phyloP scores from a whole-genome alignment of 2,113 vertebrate species.

The Silurus meridionalis region DNA sequence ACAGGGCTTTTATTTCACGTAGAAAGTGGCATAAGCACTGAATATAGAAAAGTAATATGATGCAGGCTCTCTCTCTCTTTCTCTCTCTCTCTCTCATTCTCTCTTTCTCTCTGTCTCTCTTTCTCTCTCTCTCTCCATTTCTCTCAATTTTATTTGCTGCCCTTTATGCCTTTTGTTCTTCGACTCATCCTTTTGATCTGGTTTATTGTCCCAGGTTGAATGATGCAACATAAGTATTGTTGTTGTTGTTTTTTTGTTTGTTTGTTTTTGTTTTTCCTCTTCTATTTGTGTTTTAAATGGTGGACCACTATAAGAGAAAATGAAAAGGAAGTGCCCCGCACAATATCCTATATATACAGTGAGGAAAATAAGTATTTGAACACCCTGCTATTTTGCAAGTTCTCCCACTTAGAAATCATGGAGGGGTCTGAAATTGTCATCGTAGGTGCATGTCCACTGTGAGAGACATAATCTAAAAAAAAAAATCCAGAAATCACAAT shows the following conservation, averaged over 20 bases:
- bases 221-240: constrained; percentile 22
- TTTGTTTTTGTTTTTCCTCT: neutral
- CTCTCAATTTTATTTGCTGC: constrained; percentile 22
- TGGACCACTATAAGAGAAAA: neutral
- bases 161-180: constrained; percentile 40
- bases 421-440: too few relatives aligned
- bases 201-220: constrained; percentile 26
- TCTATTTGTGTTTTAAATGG: neutral
- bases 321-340: neutral
- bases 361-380: too few relatives aligned
- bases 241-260: neutral
- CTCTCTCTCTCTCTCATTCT: neutral
- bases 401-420: too few relatives aligned
- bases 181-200: constrained; percentile 51
- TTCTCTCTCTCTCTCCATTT: constrained; percentile 7
- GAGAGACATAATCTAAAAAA: too few relatives aligned
- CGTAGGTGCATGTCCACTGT: too few relatives aligned
- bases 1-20: constrained; percentile 16
- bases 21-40: neutral
- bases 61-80: constrained; percentile 19
- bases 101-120: constrained; percentile 18
- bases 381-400: too few relatives aligned
- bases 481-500: too few relatives aligned
- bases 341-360: neutral
- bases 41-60: constrained; percentile 21